These are phyloP conservation scores for Stylophora pistillata DNA, from an alignment of 64 coral and sea anemone genomes.

Conservation along the genomic window DNA sequence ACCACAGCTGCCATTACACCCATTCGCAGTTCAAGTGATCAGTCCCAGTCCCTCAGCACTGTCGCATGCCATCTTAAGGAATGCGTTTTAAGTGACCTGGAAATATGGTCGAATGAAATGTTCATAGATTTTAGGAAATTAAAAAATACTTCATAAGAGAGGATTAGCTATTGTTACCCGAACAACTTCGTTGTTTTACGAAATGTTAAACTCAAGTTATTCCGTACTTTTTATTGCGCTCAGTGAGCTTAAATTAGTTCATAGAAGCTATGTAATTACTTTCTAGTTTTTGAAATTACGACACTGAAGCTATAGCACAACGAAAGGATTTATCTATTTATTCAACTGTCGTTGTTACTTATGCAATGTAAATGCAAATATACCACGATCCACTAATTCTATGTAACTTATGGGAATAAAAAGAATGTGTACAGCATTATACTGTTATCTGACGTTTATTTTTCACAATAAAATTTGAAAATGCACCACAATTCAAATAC, in stretches of 20 bases:
- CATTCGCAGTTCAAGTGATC: not conserved
- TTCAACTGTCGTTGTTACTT: not conserved
- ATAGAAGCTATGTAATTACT: not conserved
- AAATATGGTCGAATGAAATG: not conserved
- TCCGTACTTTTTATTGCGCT: not conserved
- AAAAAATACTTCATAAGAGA: not conserved
- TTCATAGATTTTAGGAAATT: constrained; percentile 1
- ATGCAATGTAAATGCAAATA: not conserved
- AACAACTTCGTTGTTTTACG: not conserved
- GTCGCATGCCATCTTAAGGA: constrained; percentile 13
- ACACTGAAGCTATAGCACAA: not conserved
- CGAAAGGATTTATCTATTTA: not conserved
- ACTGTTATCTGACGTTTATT: too few species aligned
- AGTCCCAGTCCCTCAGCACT: not conserved
- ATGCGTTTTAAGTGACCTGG: constrained; percentile 5
- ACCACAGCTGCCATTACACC: not conserved
- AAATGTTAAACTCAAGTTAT: not conserved
- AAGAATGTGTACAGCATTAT: too few species aligned
- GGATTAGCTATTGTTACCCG: not conserved
- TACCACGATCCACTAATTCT: too few species aligned
- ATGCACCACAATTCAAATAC: too few species aligned
- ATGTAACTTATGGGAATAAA: too few species aligned
- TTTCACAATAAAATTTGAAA: too few species aligned
- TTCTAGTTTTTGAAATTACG: too few species aligned
- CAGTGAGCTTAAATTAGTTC: not conserved